Percentiles rank a stretch among this genome's conserved stretches.
Evolutionary conservation across 2,888 invertebrate species (phyloP).

Genomic region (Drosophila mulleri): DNA sequence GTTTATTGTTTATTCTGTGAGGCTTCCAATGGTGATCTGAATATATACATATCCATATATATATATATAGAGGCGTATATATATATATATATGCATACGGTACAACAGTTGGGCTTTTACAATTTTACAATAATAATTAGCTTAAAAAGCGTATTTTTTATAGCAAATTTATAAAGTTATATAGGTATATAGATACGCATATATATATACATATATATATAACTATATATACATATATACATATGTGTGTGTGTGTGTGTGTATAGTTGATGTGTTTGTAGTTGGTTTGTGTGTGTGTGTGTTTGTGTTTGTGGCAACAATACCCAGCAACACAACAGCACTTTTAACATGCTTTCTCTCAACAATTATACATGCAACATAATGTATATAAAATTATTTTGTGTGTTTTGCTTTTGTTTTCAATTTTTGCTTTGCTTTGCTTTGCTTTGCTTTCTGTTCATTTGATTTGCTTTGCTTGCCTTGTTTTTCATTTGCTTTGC

Average conservation of each 20-base stretch:
- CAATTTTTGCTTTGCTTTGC: not conserved
- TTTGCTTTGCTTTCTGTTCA: not conserved
- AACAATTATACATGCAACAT: slow-evolving; percentile 35
- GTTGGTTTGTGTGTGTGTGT: slow-evolving; percentile 4
- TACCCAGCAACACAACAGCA: slow-evolving; percentile 16
- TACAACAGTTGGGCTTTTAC: slow-evolving; percentile 43
- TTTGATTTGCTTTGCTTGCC: not conserved
- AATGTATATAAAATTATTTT: slow-evolving; percentile 12
- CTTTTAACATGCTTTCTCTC: slow-evolving; percentile 1
- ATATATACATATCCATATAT: not conserved
- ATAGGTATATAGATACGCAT: not conserved
- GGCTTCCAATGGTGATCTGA: slow-evolving; percentile 49
- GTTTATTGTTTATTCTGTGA: slow-evolving; percentile 41
- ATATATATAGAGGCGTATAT: not conserved
- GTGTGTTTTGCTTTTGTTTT: not conserved
- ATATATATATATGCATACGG: slow-evolving; percentile 22
- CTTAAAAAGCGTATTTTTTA: slow-evolving; percentile 40
- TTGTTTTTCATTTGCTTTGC: not conserved
- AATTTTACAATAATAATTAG: slow-evolving; percentile 41
- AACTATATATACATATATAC: not conserved
- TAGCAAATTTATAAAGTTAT: slow-evolving; percentile 9
- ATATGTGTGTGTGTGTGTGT: not conserved
- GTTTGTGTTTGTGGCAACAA: slow-evolving; percentile 8
- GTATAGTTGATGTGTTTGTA: not conserved
- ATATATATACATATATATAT: not conserved